These are phyloP conservation scores for Argopecten irradians DNA, from an alignment of 1,140 invertebrate genomes.

Conservation along the genomic window DNA sequence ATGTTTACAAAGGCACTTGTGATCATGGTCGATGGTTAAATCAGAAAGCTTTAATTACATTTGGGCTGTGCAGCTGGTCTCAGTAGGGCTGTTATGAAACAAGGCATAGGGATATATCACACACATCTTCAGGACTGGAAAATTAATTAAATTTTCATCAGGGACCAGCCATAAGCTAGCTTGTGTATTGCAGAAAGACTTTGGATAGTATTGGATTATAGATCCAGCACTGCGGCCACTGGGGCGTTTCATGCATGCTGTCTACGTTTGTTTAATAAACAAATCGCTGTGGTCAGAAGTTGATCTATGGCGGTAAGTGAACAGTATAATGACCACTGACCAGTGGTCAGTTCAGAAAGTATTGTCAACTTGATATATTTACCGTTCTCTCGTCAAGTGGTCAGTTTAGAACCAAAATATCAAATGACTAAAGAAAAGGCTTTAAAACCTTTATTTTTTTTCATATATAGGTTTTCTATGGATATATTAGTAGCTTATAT, in stretches of 20 bases:
- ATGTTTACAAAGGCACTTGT: not conserved
- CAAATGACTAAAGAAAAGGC: too few relatives aligned
- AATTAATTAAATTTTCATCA: constrained; percentile 24
- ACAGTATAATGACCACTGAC: not conserved
- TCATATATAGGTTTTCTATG: too few relatives aligned
- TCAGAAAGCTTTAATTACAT: constrained; percentile 23
- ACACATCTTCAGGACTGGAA: constrained; percentile 15
- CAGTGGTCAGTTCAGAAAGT: not conserved
- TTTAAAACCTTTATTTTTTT: too few relatives aligned
- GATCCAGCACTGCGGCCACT: not conserved
- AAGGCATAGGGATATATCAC: constrained; percentile 5
- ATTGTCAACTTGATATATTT: too few relatives aligned
- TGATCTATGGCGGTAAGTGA: constrained; percentile 16
- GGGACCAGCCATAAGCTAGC: not conserved
- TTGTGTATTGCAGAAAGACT: not conserved
- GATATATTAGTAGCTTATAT: too few relatives aligned
- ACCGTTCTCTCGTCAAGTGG: too few relatives aligned
- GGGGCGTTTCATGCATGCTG: not conserved
- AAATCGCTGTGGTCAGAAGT: not conserved
- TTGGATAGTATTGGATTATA: not conserved
- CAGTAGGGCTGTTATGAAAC: not conserved
- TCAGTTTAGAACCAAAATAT: too few relatives aligned
- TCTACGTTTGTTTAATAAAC: constrained; percentile 9
- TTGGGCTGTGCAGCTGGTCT: constrained; percentile 6
- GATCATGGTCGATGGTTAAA: not conserved